Base-by-base conservation (phyloP, 2,888 invertebrate species). In the Stomorhina lunata region DNA sequence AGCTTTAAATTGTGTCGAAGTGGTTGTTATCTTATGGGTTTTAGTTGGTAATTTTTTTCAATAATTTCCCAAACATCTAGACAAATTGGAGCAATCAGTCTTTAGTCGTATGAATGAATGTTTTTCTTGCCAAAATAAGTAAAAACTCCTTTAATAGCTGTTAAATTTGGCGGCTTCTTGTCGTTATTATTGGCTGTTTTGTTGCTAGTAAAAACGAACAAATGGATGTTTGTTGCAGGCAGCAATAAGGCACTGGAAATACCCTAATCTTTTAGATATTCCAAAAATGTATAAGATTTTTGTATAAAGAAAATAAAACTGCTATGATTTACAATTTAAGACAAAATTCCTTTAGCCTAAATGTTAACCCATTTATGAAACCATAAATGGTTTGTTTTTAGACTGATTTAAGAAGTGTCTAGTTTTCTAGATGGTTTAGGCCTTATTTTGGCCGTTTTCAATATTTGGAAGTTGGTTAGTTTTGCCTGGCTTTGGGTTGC, bases 1-100 rank as follows among this genome's bases (percentile, higher is more conserved):
- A 68, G 77, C 66, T 68, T 59, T 57, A 34, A 57, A 65, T 34
- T 76, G 77, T 77, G 77, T 68, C 50, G 45, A 77, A 77, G 65
- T 75, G 53, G 65, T 55, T 65, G 65, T 75, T 55, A 75, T 75
- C 73, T 65, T 55, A 27, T 32, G 55, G 55, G 12, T 37, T 61
- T 34, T 32, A 50, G 72, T 75, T 53, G 0, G 9, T 66, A 55
- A 71, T 45, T 27, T 55, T 59, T 55, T 66, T 78, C n/a, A n/a
- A n/a, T n/a, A n/a, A n/a, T 55, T 65, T 10, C 45, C 57, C 69
- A 61, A 82, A 65, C 65, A 80, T 77, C 80, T 80, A 86, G 86
- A 86, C 88, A 89, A 89, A 89, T 89, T 89, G 89, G 86, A 87
- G 86, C 81, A 88, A 89, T 89, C 89, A 87, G 84, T 86, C 84